Conservation (phyloP, 1,140 invertebrate genomes). For the Lordiphosa stackelbergi region DNA sequence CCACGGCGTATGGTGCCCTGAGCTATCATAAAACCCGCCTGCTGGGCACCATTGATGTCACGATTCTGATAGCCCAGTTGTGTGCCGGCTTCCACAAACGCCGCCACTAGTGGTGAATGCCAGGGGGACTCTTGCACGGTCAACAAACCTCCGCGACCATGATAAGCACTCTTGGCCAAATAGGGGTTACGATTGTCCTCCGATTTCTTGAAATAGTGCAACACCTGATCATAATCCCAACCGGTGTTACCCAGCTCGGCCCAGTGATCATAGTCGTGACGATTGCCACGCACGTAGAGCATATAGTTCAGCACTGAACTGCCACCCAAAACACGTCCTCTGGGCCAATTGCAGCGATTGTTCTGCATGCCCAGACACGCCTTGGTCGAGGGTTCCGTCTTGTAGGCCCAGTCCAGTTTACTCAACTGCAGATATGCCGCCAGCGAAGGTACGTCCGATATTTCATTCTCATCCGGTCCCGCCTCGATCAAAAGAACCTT, state of each 20-base stretch:
- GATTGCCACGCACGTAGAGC: constrained; percentile 91
- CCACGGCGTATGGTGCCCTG: constrained; percentile 93
- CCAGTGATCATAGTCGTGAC: constrained; percentile 94
- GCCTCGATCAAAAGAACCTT: constrained; percentile 93
- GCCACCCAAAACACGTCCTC: constrained; percentile 92
- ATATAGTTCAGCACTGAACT: constrained; percentile 96
- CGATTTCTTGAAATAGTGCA: constrained; percentile 93
- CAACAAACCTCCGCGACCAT: constrained; percentile 85
- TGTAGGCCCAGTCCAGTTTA: constrained; percentile 94
- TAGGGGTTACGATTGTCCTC: constrained; percentile 93
- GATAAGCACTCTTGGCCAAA: constrained; percentile 83
- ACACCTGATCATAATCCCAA: constrained; percentile 92
- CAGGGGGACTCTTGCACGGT: constrained; percentile 91
- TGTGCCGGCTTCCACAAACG: constrained; percentile 90
- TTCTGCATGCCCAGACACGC: constrained; percentile 88
- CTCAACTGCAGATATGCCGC: constrained; percentile 92
- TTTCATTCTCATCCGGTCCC: constrained; percentile 94
- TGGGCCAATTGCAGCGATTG: constrained; percentile 88
- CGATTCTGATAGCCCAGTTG: constrained; percentile 92
- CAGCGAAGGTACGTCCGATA: constrained; percentile 91
- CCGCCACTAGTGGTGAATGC: constrained; percentile 87
- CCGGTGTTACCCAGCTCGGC: constrained; percentile 89
- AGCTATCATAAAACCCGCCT: constrained; percentile 92
- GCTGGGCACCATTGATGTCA: constrained; percentile 90
- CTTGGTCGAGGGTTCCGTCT: constrained; percentile 90